Evolutionary conservation across 64 coral and sea anemone genomes (phyloP).

Genomic region (Acropora tenuis): DNA sequence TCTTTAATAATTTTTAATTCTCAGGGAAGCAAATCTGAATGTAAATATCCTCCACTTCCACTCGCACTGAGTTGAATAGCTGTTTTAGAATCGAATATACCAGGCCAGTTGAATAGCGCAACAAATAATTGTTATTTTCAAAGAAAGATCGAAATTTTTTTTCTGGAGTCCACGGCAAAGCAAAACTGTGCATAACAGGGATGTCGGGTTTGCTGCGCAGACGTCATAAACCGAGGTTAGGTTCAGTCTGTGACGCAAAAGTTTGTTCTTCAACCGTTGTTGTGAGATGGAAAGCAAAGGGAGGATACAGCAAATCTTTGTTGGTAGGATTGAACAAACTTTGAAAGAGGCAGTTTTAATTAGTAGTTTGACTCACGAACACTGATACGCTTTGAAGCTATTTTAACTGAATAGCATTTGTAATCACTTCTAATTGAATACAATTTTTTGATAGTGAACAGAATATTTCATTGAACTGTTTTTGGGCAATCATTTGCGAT

Average conservation of each 20-base stretch:
- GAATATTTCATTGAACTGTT: too few relatives aligned
- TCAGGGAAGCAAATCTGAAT: too few relatives aligned
- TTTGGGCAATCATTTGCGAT: too few relatives aligned
- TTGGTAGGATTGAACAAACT: slow-evolving; percentile 1
- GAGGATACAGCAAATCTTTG: not conserved
- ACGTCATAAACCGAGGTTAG: not conserved
- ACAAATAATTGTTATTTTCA: slow-evolving; percentile 3
- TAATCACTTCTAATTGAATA: too few relatives aligned
- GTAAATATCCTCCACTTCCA: too few relatives aligned
- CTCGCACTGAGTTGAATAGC: not conserved
- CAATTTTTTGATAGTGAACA: too few relatives aligned
- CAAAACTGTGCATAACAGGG: not conserved
- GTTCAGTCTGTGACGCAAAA: not conserved
- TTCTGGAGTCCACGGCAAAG: not conserved
- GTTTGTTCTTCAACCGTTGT: not conserved
- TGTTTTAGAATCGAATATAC: not conserved
- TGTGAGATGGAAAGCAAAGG: not conserved
- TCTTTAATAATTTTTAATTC: too few relatives aligned
- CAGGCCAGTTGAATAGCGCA: not conserved
- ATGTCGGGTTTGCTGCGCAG: not conserved
- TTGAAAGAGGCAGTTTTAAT: not conserved
- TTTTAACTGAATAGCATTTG: too few relatives aligned
- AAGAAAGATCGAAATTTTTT: not conserved
- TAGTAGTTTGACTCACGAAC: too few relatives aligned
- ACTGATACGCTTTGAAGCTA: too few relatives aligned